These are phyloP conservation scores for Peromyscus nudipes DNA, from an alignment of 2,797 vertebrate species.

Conservation along the genomic window DNA sequence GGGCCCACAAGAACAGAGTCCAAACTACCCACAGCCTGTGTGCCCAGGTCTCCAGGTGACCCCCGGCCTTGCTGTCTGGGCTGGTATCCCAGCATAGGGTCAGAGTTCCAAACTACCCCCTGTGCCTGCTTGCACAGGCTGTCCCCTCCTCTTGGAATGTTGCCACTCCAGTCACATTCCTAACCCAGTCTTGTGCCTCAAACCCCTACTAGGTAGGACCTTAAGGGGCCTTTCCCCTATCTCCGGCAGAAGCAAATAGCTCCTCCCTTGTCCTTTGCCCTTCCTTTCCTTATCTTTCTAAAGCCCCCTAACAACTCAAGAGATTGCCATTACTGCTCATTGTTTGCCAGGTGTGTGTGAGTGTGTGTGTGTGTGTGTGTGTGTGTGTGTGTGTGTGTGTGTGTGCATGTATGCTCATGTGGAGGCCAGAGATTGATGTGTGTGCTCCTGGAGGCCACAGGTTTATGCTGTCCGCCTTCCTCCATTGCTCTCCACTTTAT, in stretches of 20 bases:
- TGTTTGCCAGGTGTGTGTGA: background rate
- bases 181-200: background rate
- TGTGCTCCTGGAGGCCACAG: no score
- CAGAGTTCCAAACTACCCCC: background rate
- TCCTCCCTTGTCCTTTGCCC: background rate
- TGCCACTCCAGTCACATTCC: background rate
- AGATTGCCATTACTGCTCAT: background rate
- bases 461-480: background rate
- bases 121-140: background rate
- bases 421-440: background rate
- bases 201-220: background rate
- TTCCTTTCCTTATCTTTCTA: background rate
- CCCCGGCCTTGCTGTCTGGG: background rate
- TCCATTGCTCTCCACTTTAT: background rate
- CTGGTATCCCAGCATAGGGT: background rate
- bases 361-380: background rate
- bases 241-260: background rate
- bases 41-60: background rate
- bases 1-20: background rate
- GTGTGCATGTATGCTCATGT: background rate
- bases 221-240: no score
- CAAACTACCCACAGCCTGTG: background rate
- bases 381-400: background rate
- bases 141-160: conserved; percentile 1
- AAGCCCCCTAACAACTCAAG: background rate